Conservation (phyloP, 1,140 invertebrate genomes). For the Cephus cinctus region DNA sequence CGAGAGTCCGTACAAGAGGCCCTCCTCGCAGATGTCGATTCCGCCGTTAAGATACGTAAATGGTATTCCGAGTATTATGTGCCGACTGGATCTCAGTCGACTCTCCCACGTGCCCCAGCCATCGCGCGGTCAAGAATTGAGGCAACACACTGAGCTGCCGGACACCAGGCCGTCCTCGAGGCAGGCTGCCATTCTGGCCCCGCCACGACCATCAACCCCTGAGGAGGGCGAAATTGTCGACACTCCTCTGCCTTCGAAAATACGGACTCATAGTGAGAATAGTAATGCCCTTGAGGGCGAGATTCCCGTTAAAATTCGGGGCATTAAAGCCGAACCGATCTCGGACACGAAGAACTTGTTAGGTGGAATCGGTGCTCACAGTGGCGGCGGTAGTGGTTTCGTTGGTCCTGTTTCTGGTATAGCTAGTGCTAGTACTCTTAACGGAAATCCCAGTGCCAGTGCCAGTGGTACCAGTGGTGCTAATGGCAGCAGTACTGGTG, state of each 20-base stretch:
- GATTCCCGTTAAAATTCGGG: conserved; percentile 7
- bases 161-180: conserved; percentile 59
- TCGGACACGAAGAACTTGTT: conserved; percentile 21
- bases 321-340: conserved; percentile 22
- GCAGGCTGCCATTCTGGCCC: conserved; percentile 31
- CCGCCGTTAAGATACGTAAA: conserved; percentile 37
- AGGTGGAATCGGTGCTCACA: conserved; percentile 11
- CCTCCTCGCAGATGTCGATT: conserved; percentile 36
- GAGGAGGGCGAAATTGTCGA: conserved; percentile 46
- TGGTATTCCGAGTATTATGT: conserved; percentile 45
- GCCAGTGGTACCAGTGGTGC: conserved; percentile 10
- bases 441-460: too few relatives aligned
- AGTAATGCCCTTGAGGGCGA: neutral
- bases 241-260: conserved; percentile 29
- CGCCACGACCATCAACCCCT: conserved; percentile 32
- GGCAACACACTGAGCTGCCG: conserved; percentile 54
- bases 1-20: conserved; percentile 52
- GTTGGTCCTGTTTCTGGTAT: too few relatives aligned
- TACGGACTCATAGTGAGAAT: conserved; percentile 6
- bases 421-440: conserved; percentile 7
- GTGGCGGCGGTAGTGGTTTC: conserved; percentile 12
- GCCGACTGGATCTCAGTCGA: conserved; percentile 48
- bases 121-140: conserved; percentile 50
- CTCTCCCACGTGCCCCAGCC: conserved; percentile 41
- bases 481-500: conserved; percentile 6